These are phyloP conservation scores for Rousettus madagascariensis DNA, from an alignment of 2,797 vertebrate genomes.

Conservation along the genomic window DNA sequence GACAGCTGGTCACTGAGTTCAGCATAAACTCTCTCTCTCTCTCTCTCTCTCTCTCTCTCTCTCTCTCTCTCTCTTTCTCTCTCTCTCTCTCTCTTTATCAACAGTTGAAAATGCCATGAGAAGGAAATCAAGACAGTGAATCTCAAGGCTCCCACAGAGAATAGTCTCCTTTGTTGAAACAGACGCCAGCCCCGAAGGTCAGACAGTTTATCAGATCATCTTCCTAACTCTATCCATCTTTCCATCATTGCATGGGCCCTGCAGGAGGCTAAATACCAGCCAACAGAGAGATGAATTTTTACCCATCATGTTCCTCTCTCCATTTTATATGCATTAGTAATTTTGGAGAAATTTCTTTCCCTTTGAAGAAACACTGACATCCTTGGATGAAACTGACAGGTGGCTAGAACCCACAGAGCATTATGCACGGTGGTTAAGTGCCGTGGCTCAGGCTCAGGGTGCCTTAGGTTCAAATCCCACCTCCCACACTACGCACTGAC, in stretches of 20 bases:
- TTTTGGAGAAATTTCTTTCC: slow-evolving; percentile 18
- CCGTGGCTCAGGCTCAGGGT: not conserved
- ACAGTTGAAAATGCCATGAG: slow-evolving; percentile 70
- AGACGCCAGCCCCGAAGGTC: slow-evolving; percentile 19
- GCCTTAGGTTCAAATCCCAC: not conserved
- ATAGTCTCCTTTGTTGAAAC: slow-evolving; percentile 31
- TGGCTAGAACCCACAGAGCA: not conserved
- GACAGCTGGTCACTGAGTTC: slow-evolving; percentile 62
- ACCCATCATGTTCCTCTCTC: not conserved
- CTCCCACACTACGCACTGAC: not conserved
- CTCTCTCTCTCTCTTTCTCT: too few relatives aligned
- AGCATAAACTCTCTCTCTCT: slow-evolving; percentile 37
- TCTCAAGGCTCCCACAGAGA: slow-evolving; percentile 65
- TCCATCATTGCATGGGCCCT: not conserved
- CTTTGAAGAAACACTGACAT: not conserved
- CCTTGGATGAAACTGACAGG: not conserved
- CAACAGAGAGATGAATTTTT: not conserved
- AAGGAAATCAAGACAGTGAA: slow-evolving; percentile 79
- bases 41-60: not conserved
- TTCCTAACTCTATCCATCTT: slow-evolving; percentile 5
- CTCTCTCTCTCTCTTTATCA: slow-evolving; percentile 36
- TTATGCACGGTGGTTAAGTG: too few relatives aligned
- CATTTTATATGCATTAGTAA: not conserved
- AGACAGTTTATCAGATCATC: not conserved
- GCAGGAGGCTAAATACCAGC: slow-evolving; percentile 31